Evolutionary conservation across 37 sponge, comb jelly and placozoan species (phyloP).

Genomic region (Oopsacas minuta): DNA sequence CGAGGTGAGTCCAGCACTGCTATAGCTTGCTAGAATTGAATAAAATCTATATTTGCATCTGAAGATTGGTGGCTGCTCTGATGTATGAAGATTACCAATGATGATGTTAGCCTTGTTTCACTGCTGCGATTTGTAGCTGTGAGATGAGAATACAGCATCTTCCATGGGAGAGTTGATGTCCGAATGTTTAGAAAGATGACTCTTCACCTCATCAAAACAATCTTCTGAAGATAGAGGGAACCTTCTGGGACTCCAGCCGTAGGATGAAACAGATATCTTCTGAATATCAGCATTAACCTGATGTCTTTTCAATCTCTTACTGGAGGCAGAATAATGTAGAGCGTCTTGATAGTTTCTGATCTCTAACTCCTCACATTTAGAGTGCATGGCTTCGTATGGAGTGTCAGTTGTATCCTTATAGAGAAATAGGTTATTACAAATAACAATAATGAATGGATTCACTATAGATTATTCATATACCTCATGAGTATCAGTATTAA

Average conservation of each 20-base stretch:
- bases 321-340: neutral
- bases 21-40: neutral
- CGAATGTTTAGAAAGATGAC: neutral
- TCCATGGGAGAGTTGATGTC: neutral
- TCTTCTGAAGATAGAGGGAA: neutral
- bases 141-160: conserved; percentile 7
- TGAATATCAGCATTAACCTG: neutral
- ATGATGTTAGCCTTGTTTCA: neutral
- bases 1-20: neutral
- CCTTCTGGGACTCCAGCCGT: neutral
- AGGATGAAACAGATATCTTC: neutral
- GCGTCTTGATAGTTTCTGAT: neutral
- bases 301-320: neutral
- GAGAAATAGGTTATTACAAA: neutral
- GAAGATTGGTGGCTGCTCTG: neutral
- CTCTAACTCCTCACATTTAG: neutral
- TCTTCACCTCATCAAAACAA: neutral
- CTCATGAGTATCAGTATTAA: neutral
- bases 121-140: neutral
- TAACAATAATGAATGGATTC: neutral
- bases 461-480: neutral
- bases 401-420: neutral
- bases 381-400: neutral
- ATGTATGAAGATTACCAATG: neutral
- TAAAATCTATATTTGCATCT: conserved; percentile 5